phyloP scores from a whole-genome alignment of 2,888 invertebrate species.

The Ochlodes sylvanus region DNA sequence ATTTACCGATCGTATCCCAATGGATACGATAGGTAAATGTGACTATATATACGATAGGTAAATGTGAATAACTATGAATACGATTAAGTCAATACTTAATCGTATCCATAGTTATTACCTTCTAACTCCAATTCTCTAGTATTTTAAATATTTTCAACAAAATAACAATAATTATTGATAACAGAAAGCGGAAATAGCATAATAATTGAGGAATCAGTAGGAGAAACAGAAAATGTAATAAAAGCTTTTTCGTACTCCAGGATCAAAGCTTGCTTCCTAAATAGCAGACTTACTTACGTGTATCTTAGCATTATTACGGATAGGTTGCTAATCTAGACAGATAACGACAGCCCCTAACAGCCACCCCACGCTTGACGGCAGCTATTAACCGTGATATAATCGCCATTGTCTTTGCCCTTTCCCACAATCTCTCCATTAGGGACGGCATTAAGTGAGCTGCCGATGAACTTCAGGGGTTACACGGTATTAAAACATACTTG shows the following conservation, averaged over 20 bases:
- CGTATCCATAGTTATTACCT: no score
- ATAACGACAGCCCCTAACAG: slow-evolving; percentile 57
- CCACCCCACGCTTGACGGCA: slow-evolving; percentile 64
- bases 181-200: no score
- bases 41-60: no score
- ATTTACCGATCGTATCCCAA: no score
- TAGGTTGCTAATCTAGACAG: slow-evolving; percentile 66
- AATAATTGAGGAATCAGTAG: no score
- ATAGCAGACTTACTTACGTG: slow-evolving; percentile 48
- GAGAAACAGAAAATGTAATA: no score
- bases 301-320: slow-evolving; percentile 23
- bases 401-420: slow-evolving; percentile 80
- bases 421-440: slow-evolving; percentile 71
- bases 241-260: background rate
- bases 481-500: slow-evolving; percentile 30
- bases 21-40: no score
- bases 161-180: no score
- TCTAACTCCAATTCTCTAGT: no score
- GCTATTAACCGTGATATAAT: slow-evolving; percentile 81
- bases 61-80: no score
- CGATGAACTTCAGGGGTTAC: slow-evolving; percentile 38
- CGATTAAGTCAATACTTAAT: no score
- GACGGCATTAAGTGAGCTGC: slow-evolving; percentile 41
- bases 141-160: no score
- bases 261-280: background rate